These are phyloP conservation scores for Gobionotothen gibberifrons DNA, from an alignment of 2,797 vertebrate species.

Conservation along the genomic window DNA sequence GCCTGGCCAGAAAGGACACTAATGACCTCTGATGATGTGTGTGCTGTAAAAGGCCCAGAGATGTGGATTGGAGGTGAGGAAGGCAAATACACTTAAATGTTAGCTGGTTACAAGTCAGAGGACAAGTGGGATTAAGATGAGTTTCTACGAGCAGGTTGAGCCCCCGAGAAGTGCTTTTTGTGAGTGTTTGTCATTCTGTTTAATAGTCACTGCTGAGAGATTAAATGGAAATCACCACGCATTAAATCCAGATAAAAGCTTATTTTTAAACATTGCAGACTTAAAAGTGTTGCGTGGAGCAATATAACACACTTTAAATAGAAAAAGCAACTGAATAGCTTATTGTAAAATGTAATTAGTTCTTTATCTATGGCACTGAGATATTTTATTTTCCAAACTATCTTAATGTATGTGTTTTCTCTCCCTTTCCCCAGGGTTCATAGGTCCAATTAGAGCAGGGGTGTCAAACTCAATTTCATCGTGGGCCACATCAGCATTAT, in stretches of 20 bases:
- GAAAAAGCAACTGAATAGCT: neutral
- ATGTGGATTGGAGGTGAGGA: slow-evolving; percentile 68
- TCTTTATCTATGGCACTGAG: neutral
- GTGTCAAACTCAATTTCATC: too few species aligned
- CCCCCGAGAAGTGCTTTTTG: slow-evolving; percentile 3
- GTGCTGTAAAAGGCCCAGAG: slow-evolving; percentile 20
- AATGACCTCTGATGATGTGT: slow-evolving; percentile 62
- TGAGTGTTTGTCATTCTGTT: slow-evolving; percentile 2
- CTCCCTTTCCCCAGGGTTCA: neutral
- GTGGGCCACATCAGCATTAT: too few species aligned
- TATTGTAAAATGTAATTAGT: neutral
- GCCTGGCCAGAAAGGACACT: slow-evolving; percentile 44
- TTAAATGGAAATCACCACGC: neutral
- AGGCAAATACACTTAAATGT: slow-evolving; percentile 53
- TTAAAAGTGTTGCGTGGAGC: neutral
- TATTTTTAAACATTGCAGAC: neutral
- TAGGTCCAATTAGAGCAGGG: neutral
- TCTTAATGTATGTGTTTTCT: neutral
- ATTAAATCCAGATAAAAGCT: neutral
- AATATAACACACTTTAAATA: neutral
- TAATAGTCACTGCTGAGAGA: neutral
- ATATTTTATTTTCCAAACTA: slow-evolving; percentile 12
- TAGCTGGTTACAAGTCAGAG: slow-evolving; percentile 33
- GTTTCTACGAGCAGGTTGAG: slow-evolving; percentile 37
- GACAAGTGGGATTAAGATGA: slow-evolving; percentile 30